Base-by-base conservation (phyloP, 2,888 invertebrate genomes). In the Netelia melanura region DNA sequence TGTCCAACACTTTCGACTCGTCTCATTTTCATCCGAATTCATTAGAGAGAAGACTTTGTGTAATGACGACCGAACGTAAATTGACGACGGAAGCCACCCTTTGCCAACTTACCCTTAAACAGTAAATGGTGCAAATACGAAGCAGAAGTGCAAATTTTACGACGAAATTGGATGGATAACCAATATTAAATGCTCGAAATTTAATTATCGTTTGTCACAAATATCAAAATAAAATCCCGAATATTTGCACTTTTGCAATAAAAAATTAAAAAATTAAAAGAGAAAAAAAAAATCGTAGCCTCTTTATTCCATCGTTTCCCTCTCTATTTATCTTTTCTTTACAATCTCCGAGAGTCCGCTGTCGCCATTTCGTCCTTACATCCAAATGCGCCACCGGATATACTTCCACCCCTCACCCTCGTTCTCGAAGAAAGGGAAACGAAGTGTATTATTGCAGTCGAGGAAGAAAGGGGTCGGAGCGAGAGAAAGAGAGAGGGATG, bases 11-110 rank as follows among this genome's bases (percentile, higher is more conserved):
- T 38, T 38, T 38, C 5, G 38, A 6, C 38, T 38, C 38, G 8
- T 64, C 52, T 67, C 65, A 38, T 14, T 61, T 67, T 23, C 74
- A 56, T 64, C 54, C 77, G 74, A 81, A 85, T 87, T 84, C 84
- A 86, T 87, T 87, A 82, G 80, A 48, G 77, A 68, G 79, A 70
- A 52, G 79, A 74, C 75, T 56, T 14, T 23, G 38, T 54, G 74
- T 72, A 71, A 81, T 67, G 65, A 78, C 58, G 70, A 77, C 61
- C 10, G 62, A 62, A 78, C 56, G 38, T 62, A 62, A 25, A 38
- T 38, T 38, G 38, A 38, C 38, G 38, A 38, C 38, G 38, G 38
- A 38, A 38, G 38, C 38, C 38, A 38, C 3, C 38, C 38, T 6
- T 8, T 38, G 38, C 6, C 6, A 38, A 38, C 6, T 38, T 6